phyloP scores from a whole-genome alignment of 1,140 invertebrate genomes.

The Drosophila sturtevanti region DNA sequence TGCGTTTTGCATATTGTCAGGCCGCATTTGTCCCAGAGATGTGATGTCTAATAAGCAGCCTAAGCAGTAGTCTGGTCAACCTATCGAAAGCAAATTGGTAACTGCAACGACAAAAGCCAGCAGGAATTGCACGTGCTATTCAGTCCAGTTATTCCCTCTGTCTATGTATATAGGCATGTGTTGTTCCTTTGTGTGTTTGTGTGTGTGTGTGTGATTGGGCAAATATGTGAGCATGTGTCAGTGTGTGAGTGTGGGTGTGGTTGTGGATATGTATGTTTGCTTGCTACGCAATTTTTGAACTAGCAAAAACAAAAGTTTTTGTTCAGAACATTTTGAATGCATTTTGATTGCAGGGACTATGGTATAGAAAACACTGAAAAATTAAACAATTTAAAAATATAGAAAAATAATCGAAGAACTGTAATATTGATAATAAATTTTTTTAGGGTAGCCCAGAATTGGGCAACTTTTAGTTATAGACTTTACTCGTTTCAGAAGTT shows the following conservation, averaged over 20 bases:
- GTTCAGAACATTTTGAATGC: slow-evolving; percentile 54
- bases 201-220: slow-evolving; percentile 4
- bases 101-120: slow-evolving; percentile 33
- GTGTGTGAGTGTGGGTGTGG: background rate
- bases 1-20: slow-evolving; percentile 41
- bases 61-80: slow-evolving; percentile 45
- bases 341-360: slow-evolving; percentile 70
- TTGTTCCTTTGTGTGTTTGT: background rate
- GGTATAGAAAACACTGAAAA: background rate
- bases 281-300: slow-evolving; percentile 44
- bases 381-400: background rate
- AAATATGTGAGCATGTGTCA: slow-evolving; percentile 1
- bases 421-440: too few relatives aligned
- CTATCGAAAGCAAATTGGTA: slow-evolving; percentile 46
- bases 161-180: slow-evolving; percentile 10
- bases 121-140: slow-evolving; percentile 57
- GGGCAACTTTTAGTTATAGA: too few relatives aligned
- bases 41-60: slow-evolving; percentile 65
- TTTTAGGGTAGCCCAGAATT: too few relatives aligned
- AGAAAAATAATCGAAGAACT: background rate
- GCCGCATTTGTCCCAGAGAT: slow-evolving; percentile 26
- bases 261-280: slow-evolving; percentile 15
- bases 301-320: slow-evolving; percentile 55
- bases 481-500: too few relatives aligned
- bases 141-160: slow-evolving; percentile 24